These are phyloP conservation scores for Emmelina monodactyla DNA, from an alignment of 2,888 invertebrate genomes.

Conservation along the genomic window DNA sequence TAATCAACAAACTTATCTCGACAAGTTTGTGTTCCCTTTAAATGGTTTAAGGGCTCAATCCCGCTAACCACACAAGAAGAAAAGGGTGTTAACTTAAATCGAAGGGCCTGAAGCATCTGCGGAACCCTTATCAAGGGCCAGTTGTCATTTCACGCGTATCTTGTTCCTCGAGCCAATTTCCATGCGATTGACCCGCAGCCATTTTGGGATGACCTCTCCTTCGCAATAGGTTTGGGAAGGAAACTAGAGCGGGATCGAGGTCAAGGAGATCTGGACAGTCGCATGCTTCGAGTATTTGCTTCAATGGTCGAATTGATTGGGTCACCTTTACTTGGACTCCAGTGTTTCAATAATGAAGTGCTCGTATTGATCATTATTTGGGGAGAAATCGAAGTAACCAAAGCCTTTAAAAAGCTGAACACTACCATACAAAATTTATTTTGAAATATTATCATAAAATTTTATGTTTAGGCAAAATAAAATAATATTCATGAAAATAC, in stretches of 20 bases:
- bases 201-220: conserved; percentile 20
- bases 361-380: too few relatives aligned
- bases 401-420: too few relatives aligned
- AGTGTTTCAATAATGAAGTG: conserved; percentile 48
- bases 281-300: conserved; percentile 43
- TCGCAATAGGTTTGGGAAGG: conserved; percentile 10
- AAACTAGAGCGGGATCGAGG: conserved; percentile 18
- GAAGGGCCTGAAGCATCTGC: conserved; percentile 35
- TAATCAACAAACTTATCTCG: too few relatives aligned
- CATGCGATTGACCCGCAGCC: conserved; percentile 48
- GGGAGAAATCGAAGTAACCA: too few relatives aligned
- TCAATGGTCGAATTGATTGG: conserved; percentile 52
- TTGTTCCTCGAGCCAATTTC: conserved; percentile 54
- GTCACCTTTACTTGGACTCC: conserved; percentile 27
- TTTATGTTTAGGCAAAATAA: too few relatives aligned
- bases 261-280: conserved; percentile 23
- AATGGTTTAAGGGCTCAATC: too few relatives aligned
- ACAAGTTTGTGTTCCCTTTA: too few relatives aligned
- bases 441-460: too few relatives aligned
- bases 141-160: conserved; percentile 61
- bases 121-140: conserved; percentile 52
- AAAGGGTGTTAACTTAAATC: conserved; percentile 33
- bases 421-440: too few relatives aligned
- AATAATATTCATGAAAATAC: too few relatives aligned
- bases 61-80: conserved; percentile 9